Conservation (phyloP, 2,888 invertebrate genomes). For the Xylota segnis region DNA sequence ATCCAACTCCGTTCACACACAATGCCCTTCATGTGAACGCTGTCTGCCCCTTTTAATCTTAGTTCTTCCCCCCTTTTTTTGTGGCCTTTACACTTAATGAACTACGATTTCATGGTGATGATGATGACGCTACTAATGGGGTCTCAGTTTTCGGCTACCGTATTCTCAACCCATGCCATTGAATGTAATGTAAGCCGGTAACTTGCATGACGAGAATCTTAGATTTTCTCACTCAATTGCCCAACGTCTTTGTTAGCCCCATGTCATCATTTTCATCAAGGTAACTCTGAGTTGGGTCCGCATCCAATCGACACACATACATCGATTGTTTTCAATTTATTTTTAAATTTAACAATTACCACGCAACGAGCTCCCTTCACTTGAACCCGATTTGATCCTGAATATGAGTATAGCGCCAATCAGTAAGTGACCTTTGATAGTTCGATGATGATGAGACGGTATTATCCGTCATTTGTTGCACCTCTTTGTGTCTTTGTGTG, state of each 20-base stretch:
- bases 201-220: slow-evolving; percentile 19
- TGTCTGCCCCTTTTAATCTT: not conserved
- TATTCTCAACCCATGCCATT: slow-evolving; percentile 14
- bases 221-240: slow-evolving; percentile 23
- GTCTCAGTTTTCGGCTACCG: slow-evolving; percentile 15
- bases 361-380: slow-evolving; percentile 27
- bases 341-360: slow-evolving; percentile 22
- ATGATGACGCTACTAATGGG: slow-evolving; percentile 30
- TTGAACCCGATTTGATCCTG: slow-evolving; percentile 38
- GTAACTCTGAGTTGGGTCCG: slow-evolving; percentile 5
- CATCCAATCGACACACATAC: not conserved
- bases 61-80: not conserved
- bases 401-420: slow-evolving; percentile 12
- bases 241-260: slow-evolving; percentile 14
- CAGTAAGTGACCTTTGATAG: slow-evolving; percentile 27
- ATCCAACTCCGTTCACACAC: not conserved
- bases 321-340: slow-evolving; percentile 23
- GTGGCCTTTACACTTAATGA: slow-evolving; percentile 29
- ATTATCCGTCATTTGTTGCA: slow-evolving; percentile 4
- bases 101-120: slow-evolving; percentile 29
- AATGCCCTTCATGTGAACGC: slow-evolving; percentile 7
- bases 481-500: not conserved
- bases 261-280: slow-evolving; percentile 33
- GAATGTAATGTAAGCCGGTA: not conserved
- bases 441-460: slow-evolving; percentile 14